phyloP scores from a whole-genome alignment of 1,140 invertebrate species.

The Nasonia vitripennis region DNA sequence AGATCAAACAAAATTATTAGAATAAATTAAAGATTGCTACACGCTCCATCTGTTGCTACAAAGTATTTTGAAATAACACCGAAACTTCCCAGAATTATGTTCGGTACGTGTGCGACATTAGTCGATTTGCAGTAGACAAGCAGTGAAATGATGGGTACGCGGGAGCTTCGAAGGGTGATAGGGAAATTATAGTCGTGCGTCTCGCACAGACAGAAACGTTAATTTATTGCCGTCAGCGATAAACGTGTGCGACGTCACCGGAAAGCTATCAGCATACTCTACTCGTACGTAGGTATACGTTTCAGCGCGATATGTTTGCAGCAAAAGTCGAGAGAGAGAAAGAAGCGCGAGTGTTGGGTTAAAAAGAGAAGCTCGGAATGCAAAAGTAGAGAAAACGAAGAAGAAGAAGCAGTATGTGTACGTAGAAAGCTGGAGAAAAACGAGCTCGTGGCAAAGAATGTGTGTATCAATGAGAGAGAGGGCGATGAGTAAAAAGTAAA shows the following conservation, averaged over 20 bases:
- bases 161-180: slow-evolving; percentile 16
- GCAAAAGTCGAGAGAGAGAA: slow-evolving; percentile 1
- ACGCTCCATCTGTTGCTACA: too few species aligned
- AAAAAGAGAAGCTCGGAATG: neutral
- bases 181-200: slow-evolving; percentile 45
- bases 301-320: slow-evolving; percentile 3
- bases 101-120: neutral
- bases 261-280: slow-evolving; percentile 38
- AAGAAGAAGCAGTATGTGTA: neutral
- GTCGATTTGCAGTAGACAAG: slow-evolving; percentile 37
- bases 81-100: slow-evolving; percentile 6
- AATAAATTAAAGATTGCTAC: too few species aligned
- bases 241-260: slow-evolving; percentile 32
- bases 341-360: neutral
- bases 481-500: slow-evolving; percentile 32
- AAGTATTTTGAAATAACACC: neutral
- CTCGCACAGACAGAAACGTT: slow-evolving; percentile 40
- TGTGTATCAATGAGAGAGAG: neutral
- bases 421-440: neutral
- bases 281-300: neutral
- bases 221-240: slow-evolving; percentile 44
- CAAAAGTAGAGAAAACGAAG: slow-evolving; percentile 12
- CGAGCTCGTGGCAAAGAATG: neutral
- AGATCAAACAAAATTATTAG: too few species aligned
- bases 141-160: slow-evolving; percentile 1